Evolutionary conservation across 2,888 invertebrate species (phyloP), one percentile per base, ranked within the genome.

Genomic region (Kuschelorhynchus macadamiae): DNA sequence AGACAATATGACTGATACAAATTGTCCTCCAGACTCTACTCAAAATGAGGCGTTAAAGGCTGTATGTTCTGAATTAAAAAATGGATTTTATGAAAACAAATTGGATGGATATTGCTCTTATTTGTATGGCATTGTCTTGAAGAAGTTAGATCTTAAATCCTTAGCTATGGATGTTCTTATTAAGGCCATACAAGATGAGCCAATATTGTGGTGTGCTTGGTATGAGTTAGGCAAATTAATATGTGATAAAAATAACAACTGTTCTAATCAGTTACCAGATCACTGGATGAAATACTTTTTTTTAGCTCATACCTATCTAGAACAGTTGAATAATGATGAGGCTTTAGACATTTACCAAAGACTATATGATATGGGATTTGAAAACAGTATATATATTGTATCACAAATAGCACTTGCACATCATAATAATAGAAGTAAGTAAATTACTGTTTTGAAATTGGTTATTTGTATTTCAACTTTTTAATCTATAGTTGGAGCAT

Each of bases 271-370:
- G 64, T 81, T 92, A 41, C 96, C 97, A 0, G 90, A 91, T 73
- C 96, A 96, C 83, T 98, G 98, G 98, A 95, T 98, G 88, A 92
- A 93, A 82, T 89, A 94, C 74, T 93, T 98, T 80, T 98, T 98
- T 82, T 86, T 93, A 67, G 97, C 93, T 0, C 94, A 96, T 81
- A 91, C 94, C 11, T 95, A 93, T 84, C 88, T 97, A 59, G 96
- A 97, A 81, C 86, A 97, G 53, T 93, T 97, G 78, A 86, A 95
- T 70, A 93, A 95, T 72, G 95, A 96, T 71, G 95, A 97, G 83
- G 95, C 96, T 0, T 83, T 97, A 21, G 91, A 92, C 65, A 89
- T 95, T 59, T 97, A 95, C 77, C 89, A 90, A 75, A 88, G 89
- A 60, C 85, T 98, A 36, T 90, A 90, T 72, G 85, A 89, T 7